Percentiles rank a stretch among this genome's conserved stretches.
These are phyloP conservation scores for Baryphthengus martii DNA, from an alignment of 2,113 vertebrate genomes.

Conservation along the genomic window DNA sequence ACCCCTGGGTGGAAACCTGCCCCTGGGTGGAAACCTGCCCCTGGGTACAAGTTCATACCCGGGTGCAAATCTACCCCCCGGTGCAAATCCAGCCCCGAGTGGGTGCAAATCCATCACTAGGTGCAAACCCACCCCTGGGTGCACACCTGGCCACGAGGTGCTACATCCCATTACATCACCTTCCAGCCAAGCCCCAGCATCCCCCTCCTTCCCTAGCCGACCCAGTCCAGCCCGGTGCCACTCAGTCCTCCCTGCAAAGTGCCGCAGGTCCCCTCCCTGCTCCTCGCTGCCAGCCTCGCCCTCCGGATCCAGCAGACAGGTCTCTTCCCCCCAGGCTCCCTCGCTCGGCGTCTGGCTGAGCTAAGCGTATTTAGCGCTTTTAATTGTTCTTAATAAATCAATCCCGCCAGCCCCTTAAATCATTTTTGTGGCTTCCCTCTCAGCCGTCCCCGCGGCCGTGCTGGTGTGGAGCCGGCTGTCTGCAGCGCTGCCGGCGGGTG, in stretches of 20 bases:
- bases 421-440: constrained; percentile 62
- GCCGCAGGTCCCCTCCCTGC: background rate
- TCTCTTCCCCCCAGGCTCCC: constrained; percentile 19
- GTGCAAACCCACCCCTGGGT: background rate
- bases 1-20: background rate
- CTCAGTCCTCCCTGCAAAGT: accelerated
- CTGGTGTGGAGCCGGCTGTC: constrained; percentile 35
- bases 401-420: constrained; percentile 68
- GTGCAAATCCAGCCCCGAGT: background rate
- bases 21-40: background rate
- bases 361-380: constrained; percentile 68
- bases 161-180: background rate
- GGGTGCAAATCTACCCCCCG: no score
- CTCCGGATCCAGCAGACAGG: constrained; percentile 33
- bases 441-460: constrained; percentile 9
- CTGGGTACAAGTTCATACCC: background rate
- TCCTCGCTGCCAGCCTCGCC: background rate
- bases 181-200: background rate
- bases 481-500: background rate
- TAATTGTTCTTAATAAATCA: constrained; percentile 72
- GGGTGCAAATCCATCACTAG: background rate
- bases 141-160: background rate
- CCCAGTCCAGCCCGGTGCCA: background rate
- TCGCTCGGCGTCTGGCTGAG: constrained; percentile 58
- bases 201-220: background rate